phyloP scores from a whole-genome alignment of 2,113 vertebrate species.

The Henicopernis longicauda region DNA sequence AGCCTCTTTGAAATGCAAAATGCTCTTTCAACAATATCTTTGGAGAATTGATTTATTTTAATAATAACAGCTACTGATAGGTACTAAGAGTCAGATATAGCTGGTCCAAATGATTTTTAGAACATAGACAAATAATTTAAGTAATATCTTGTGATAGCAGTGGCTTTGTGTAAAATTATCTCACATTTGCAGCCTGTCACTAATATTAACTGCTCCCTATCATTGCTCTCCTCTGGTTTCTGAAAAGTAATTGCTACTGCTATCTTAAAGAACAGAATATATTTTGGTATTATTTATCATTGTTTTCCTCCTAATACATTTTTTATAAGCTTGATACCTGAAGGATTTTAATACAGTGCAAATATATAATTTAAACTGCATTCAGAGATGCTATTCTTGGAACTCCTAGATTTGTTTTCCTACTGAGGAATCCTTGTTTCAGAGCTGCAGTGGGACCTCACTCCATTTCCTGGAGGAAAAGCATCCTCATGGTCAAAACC shows the following conservation, averaged over 20 bases:
- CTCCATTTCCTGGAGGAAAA: not conserved
- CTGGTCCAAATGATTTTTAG: not conserved
- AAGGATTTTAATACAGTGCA: not conserved
- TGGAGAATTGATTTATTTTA: not conserved
- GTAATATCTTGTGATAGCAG: not conserved
- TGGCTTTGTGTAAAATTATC: not conserved
- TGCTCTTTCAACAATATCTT: not conserved
- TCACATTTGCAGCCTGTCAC: not conserved
- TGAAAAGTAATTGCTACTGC: not conserved
- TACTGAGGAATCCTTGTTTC: not conserved
- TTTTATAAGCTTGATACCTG: not conserved
- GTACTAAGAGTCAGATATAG: not conserved
- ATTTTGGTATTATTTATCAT: not conserved
- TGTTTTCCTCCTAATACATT: not conserved
- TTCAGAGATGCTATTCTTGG: not conserved
- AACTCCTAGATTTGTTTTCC: not conserved
- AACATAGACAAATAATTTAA: not conserved
- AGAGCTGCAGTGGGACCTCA: not conserved
- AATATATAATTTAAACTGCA: not conserved
- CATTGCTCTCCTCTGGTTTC: not conserved
- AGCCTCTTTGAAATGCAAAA: conserved; percentile 14
- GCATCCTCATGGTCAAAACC: not conserved
- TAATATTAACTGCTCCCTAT: not conserved
- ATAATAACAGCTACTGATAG: not conserved
- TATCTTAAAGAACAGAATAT: not conserved